A percentile compares a stretch with the other conserved stretches of the same genome.
phyloP scores from a whole-genome alignment of 2,888 invertebrate species.

The Pseudoips prasinana region DNA sequence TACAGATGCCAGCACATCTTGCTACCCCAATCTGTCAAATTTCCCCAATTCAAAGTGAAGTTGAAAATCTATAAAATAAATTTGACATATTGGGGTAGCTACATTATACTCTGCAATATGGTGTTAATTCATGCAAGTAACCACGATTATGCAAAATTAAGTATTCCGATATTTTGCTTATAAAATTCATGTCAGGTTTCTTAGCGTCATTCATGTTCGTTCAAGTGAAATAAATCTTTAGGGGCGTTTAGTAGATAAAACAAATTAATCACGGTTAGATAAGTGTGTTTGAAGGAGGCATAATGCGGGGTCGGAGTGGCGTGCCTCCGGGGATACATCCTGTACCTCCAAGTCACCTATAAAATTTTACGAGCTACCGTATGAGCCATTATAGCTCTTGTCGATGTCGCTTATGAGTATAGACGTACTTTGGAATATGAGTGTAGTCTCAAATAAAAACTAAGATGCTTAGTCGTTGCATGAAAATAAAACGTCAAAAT shows the following conservation, averaged over 20 bases:
- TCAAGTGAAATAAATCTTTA: constrained; percentile 47
- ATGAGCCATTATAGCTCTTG: constrained; percentile 68
- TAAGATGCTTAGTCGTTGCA: too few relatives aligned
- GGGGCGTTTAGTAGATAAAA: constrained; percentile 58
- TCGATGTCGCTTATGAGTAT: constrained; percentile 64
- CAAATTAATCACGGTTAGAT: constrained; percentile 74
- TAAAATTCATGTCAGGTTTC: constrained; percentile 16
- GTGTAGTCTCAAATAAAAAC: too few relatives aligned
- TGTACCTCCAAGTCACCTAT: constrained; percentile 58
- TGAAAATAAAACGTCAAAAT: too few relatives aligned
- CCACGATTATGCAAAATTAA: constrained; percentile 14
- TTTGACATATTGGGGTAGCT: too few relatives aligned
- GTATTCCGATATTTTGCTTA: constrained; percentile 11
- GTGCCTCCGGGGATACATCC: constrained; percentile 56
- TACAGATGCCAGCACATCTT: too few relatives aligned
- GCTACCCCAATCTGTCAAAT: too few relatives aligned
- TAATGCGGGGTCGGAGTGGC: constrained; percentile 52
- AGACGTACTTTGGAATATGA: too few relatives aligned
- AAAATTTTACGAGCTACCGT: constrained; percentile 76
- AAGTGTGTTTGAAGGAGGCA: constrained; percentile 61
- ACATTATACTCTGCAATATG: too few relatives aligned
- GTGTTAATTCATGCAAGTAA: constrained; percentile 5
- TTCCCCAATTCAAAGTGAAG: too few relatives aligned
- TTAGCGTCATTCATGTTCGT: constrained; percentile 35
- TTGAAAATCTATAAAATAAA: too few relatives aligned